Conservation (phyloP, 2,888 invertebrate genomes). For the Ormia ochracea region DNA sequence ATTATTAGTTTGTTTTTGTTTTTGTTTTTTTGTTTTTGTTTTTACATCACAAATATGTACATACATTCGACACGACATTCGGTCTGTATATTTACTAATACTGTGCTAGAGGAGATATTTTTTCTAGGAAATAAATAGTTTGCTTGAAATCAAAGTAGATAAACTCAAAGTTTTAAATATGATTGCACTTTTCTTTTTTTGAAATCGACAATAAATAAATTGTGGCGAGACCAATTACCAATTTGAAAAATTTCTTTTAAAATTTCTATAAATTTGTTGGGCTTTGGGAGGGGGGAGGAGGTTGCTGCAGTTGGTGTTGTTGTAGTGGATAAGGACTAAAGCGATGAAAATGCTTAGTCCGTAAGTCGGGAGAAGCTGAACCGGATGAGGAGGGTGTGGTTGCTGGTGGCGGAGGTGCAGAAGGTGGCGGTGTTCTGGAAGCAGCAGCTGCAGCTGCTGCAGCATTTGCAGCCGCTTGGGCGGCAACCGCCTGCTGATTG, state of each 20-base stretch:
- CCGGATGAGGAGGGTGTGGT: slow-evolving; percentile 75
- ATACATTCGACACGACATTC: not conserved
- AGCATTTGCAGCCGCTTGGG: slow-evolving; percentile 71
- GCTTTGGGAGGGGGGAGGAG: slow-evolving; percentile 62
- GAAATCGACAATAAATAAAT: too few species aligned
- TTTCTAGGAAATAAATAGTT: not conserved
- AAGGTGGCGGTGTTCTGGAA: slow-evolving; percentile 70
- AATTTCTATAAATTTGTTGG: slow-evolving; percentile 57
- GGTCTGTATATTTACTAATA: slow-evolving; percentile 39
- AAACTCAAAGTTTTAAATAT: not conserved
- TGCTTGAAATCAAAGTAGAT: slow-evolving; percentile 4
- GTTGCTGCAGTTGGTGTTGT: slow-evolving; percentile 68
- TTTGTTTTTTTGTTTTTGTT: too few species aligned
- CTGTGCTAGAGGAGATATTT: slow-evolving; percentile 33
- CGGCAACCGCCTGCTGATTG: slow-evolving; percentile 75
- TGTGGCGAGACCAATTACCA: too few species aligned
- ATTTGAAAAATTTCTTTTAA: not conserved
- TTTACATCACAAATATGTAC: slow-evolving; percentile 45
- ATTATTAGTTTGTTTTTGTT: too few species aligned
- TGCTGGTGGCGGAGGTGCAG: slow-evolving; percentile 67
- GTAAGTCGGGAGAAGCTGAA: slow-evolving; percentile 76
- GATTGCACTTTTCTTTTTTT: slow-evolving; percentile 49
- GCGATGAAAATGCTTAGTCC: slow-evolving; percentile 74
- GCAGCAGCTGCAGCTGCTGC: slow-evolving; percentile 68
- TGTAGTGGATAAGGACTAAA: slow-evolving; percentile 73